Base-by-base conservation (phyloP, 2,888 invertebrate genomes). In the Coelopa pilipes region DNA sequence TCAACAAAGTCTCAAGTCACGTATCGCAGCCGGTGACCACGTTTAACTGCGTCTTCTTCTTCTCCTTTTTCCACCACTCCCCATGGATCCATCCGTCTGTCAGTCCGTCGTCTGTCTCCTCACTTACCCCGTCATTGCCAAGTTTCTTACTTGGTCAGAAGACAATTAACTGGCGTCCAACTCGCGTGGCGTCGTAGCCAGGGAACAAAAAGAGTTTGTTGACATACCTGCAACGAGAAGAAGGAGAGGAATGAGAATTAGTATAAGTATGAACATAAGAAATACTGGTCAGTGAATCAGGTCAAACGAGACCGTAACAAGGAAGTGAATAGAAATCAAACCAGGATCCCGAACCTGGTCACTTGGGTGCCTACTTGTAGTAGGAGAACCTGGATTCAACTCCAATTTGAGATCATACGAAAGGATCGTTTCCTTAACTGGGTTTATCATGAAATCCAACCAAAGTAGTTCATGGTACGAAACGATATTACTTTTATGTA, bases 171-270 rank as follows among this genome's bases (percentile, higher is more conserved):
- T 59, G 57, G 57, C 17, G 19, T 12, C 21, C 24, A 12, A 21
- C 10, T 13, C 57, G 11, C 24, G 57, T 59, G 13, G 19, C 21
- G 7, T 19, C 17, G 11, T 17, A 59, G 17, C 57, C 50, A 65
- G 50, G 45, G 2, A 34, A 34, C 2, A 34, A 34, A 34, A 34
- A 34, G 34, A 72, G 15, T 15, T 17, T 24, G 59, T 57, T 62
- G 57, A 17, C 57, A 46, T 57, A 49, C 60, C 50, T 62, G 24
- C 67, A 59, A 57, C 59, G 34, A 45, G 60, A 67, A 17, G 68
- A 73, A n/a, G 69, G 13, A 73, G 1, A 59, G 46, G 45, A 77
- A 59, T 12, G 17, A 11, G 21, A 21, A 13, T 59, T 19, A 59
- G 57, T 15, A 59, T 21, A 59, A 59, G 34, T 34, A 34, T n/a